Evolutionary conservation across 1,140 invertebrate genomes (phyloP).

Genomic region (Apis cerana): DNA sequence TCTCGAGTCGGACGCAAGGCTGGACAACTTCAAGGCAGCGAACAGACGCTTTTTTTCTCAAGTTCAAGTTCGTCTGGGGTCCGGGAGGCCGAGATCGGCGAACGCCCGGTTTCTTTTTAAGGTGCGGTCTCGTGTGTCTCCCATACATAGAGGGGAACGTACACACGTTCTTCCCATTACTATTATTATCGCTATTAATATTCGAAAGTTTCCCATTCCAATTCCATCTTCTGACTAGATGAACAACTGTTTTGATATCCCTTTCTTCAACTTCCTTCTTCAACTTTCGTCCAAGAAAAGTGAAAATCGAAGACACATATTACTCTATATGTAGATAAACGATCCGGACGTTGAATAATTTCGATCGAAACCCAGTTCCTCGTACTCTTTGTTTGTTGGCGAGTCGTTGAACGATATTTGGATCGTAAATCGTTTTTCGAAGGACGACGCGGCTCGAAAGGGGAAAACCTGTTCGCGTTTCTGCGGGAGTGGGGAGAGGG

Average conservation of each 20-base stretch:
- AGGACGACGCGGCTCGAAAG: not conserved
- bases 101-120: constrained; percentile 18
- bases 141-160: no score
- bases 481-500: not conserved
- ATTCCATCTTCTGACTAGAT: no score
- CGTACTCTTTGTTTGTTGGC: not conserved
- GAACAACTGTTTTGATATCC: no score
- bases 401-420: not conserved
- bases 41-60: constrained; percentile 56
- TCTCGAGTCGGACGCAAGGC: constrained; percentile 25
- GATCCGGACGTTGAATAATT: not conserved
- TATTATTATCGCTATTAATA: no score
- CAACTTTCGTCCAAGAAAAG: no score
- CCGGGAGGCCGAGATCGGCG: constrained; percentile 35
- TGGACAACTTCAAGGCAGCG: constrained; percentile 51
- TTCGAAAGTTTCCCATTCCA: no score
- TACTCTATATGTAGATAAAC: no score
- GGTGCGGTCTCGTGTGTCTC: not conserved
- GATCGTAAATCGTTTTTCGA: constrained; percentile 1
- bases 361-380: not conserved
- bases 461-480: constrained; percentile 31
- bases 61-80: constrained; percentile 69
- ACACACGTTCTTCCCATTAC: no score
- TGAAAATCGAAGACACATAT: no score
- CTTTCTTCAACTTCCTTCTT: not conserved